These are phyloP conservation scores for Zaprionus kolodkinae DNA, from an alignment of 1,140 invertebrate genomes.

Conservation along the genomic window DNA sequence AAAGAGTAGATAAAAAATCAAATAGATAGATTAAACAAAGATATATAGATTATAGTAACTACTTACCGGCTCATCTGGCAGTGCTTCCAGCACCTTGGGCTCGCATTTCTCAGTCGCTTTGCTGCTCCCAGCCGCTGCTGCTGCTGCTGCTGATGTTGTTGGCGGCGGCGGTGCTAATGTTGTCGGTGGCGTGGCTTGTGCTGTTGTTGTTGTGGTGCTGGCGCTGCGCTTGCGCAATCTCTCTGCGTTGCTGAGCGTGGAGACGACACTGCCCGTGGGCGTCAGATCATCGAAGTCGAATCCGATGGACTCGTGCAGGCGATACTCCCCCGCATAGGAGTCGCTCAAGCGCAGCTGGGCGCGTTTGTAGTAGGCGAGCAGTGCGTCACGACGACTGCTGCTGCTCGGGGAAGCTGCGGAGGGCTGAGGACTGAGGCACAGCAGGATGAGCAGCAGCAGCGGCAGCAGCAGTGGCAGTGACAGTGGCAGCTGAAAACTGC, in stretches of 20 bases:
- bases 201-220: constrained; percentile 35
- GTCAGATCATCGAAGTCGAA: constrained; percentile 66
- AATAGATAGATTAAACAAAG: background rate
- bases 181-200: constrained; percentile 47
- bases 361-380: constrained; percentile 72
- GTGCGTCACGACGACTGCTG: constrained; percentile 62
- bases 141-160: constrained; percentile 23
- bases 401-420: constrained; percentile 33
- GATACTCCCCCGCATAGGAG: constrained; percentile 48
- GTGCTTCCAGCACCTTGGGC: constrained; percentile 72
- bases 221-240: constrained; percentile 68
- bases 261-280: constrained; percentile 64
- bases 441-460: constrained; percentile 53
- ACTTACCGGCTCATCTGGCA: constrained; percentile 82
- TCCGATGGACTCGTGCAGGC: constrained; percentile 48
- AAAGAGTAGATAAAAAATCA: background rate
- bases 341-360: constrained; percentile 62
- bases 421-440: constrained; percentile 33
- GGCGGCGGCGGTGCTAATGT: constrained; percentile 8
- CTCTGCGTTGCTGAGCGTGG: constrained; percentile 54
- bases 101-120: constrained; percentile 69
- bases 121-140: constrained; percentile 21
- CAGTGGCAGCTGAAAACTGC: constrained; percentile 22
- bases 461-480: constrained; percentile 44
- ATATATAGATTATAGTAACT: background rate